phyloP scores from a whole-genome alignment of 2,113 vertebrate species.

The Pelvicachromis taeniatus region DNA sequence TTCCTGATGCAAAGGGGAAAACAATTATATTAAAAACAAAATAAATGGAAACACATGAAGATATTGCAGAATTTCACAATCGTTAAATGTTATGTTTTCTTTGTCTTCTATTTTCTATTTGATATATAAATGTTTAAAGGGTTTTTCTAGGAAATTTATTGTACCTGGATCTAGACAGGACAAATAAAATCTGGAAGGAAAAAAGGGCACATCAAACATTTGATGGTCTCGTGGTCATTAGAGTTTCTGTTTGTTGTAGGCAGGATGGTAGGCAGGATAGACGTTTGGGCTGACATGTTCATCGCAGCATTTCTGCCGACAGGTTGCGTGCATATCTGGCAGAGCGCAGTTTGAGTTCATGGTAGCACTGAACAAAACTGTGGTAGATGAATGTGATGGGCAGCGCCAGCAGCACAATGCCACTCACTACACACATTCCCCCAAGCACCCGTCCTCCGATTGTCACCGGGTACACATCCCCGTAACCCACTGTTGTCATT shows the following conservation, averaged over 20 bases:
- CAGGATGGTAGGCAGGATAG: background rate
- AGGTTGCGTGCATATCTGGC: constrained; percentile 87
- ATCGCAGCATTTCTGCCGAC: constrained; percentile 84
- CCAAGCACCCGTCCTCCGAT: constrained; percentile 92
- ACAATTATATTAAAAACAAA: background rate
- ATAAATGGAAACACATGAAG: background rate
- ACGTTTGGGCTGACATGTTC: constrained; percentile 28
- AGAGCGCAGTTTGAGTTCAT: constrained; percentile 93
- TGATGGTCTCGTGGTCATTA: background rate
- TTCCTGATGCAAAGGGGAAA: background rate
- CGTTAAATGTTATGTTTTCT: background rate
- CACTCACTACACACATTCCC: constrained; percentile 96
- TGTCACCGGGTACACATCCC: constrained; percentile 96
- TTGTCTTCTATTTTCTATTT: background rate
- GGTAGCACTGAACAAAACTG: constrained; percentile 98
- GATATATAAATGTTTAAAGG: background rate
- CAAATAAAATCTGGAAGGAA: constrained; percentile 23
- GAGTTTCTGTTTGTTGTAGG: background rate
- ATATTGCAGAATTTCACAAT: background rate
- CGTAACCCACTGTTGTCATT: constrained; percentile 98
- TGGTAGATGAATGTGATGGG: constrained; percentile 99
- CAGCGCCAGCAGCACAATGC: constrained; percentile 93
- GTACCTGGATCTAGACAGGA: background rate
- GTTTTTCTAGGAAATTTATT: background rate
- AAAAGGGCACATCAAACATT: background rate